These are phyloP conservation scores for Stomorhina lunata DNA, from an alignment of 2,888 invertebrate species.

Conservation along the genomic window DNA sequence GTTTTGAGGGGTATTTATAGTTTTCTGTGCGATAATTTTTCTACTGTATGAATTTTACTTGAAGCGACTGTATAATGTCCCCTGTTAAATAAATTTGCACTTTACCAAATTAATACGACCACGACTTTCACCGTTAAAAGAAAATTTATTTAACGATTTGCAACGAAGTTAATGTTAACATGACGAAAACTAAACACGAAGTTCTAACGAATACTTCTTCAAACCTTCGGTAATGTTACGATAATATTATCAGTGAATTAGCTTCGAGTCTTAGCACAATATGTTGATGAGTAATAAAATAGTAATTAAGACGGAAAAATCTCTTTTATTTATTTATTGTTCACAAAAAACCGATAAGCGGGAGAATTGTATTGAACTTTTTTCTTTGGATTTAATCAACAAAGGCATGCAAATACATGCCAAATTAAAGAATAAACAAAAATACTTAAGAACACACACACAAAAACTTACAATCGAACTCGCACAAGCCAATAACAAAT, in stretches of 20 bases:
- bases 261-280: neutral
- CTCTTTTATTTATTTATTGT: constrained; percentile 10
- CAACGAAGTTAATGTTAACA: neutral
- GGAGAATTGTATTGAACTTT: constrained; percentile 26
- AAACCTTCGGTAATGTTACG: neutral
- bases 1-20: no score
- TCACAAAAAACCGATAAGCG: no score
- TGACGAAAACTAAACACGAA: neutral
- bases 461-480: neutral
- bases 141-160: neutral
- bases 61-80: no score
- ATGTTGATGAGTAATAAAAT: neutral
- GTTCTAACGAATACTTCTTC: neutral
- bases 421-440: neutral
- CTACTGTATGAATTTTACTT: no score
- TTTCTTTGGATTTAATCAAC: constrained; percentile 31
- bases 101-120: no score
- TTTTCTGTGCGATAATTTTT: no score
- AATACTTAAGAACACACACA: neutral
- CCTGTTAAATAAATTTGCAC: no score
- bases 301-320: neutral
- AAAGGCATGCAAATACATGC: constrained; percentile 6
- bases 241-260: neutral
- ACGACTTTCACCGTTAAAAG: no score
- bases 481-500: neutral